Conservation (phyloP, 92 coral and sea anemone genomes). For the Paramuricea clavata region DNA sequence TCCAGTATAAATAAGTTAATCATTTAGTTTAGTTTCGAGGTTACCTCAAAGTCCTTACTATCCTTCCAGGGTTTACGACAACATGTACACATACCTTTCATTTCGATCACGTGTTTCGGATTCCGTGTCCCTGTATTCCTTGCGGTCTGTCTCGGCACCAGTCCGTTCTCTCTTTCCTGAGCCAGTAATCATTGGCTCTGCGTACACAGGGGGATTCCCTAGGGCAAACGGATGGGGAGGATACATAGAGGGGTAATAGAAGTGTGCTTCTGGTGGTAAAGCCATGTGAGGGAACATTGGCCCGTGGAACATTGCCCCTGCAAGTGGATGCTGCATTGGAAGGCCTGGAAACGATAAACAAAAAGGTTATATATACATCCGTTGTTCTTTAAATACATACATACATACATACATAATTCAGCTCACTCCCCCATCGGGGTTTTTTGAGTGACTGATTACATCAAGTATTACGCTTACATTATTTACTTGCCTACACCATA, state of each 20-base stretch:
- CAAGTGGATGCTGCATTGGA: constrained; percentile 41
- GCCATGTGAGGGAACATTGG: constrained; percentile 24
- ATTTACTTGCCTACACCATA: too few relatives aligned
- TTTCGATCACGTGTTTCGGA: constrained; percentile 14
- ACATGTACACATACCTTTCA: background rate
- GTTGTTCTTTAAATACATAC: too few relatives aligned
- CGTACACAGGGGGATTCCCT: background rate
- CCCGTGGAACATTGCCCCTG: background rate
- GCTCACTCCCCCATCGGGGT: too few relatives aligned
- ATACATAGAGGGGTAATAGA: constrained; percentile 15
- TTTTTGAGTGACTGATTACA: too few relatives aligned
- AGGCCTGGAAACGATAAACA: constrained; percentile 4
- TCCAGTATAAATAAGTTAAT: background rate
- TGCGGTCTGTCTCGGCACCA: constrained; percentile 14
- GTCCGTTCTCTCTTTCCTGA: constrained; percentile 24
- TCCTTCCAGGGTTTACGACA: too few relatives aligned
- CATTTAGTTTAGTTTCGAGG: background rate
- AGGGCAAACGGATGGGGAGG: constrained; percentile 13
- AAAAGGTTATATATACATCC: too few relatives aligned
- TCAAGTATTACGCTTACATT: too few relatives aligned
- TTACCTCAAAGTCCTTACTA: too few relatives aligned
- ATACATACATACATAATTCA: too few relatives aligned
- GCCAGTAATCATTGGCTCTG: background rate
- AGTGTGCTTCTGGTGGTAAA: constrained; percentile 30
- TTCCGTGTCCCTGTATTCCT: constrained; percentile 7